These are phyloP conservation scores for Heliconius cydno DNA, from an alignment of 2,888 invertebrate species.

Conservation along the genomic window DNA sequence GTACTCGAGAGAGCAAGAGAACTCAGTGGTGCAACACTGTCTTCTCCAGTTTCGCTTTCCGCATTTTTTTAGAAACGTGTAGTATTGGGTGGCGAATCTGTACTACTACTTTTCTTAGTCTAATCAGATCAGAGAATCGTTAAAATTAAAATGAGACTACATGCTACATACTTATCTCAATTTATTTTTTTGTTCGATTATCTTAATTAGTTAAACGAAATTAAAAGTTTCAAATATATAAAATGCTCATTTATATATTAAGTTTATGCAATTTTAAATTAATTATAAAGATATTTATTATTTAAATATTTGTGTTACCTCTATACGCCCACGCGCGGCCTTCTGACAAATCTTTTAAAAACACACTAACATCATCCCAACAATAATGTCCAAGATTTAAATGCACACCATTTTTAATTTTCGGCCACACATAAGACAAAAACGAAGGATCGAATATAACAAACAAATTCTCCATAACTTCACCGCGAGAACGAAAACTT, in stretches of 20 bases:
- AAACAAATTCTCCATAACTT: conserved; percentile 71
- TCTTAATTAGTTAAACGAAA: not conserved
- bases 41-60: too few species aligned
- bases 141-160: not conserved
- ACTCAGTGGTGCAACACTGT: too few species aligned
- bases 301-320: conserved; percentile 59
- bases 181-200: not conserved
- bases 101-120: not conserved
- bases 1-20: too few species aligned
- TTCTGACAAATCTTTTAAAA: conserved; percentile 71
- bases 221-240: not conserved
- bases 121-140: not conserved
- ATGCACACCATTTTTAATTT: conserved; percentile 70
- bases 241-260: not conserved
- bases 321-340: conserved; percentile 79
- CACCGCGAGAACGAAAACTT: conserved; percentile 56
- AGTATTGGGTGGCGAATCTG: too few species aligned
- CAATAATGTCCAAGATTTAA: conserved; percentile 70
- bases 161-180: not conserved
- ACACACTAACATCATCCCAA: conserved; percentile 72
- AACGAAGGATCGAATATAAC: conserved; percentile 76
- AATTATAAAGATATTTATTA: not conserved
- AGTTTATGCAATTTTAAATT: not conserved
- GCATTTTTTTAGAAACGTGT: too few species aligned
- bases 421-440: conserved; percentile 75